Evolutionary conservation across 1,140 invertebrate species (phyloP).

Genomic region (Pemphigus obesinymphae): DNA sequence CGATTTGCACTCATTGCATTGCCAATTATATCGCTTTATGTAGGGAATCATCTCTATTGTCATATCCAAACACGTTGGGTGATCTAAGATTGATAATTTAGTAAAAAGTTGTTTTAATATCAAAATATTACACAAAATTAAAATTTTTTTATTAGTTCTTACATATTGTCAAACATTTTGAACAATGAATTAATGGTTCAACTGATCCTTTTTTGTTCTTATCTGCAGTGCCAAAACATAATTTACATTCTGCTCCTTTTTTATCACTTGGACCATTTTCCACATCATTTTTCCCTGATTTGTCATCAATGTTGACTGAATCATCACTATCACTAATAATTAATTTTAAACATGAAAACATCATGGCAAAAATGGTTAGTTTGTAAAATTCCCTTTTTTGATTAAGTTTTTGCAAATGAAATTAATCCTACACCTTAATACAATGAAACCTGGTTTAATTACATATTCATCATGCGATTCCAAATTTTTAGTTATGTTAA

Average conservation of each 20-base stretch:
- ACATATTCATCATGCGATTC: slow-evolving; percentile 5
- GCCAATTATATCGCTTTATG: slow-evolving; percentile 84
- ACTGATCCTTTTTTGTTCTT: slow-evolving; percentile 50
- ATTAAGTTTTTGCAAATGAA: background rate
- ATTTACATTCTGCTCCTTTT: slow-evolving; percentile 50
- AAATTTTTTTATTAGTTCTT: slow-evolving; percentile 48
- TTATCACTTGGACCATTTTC: slow-evolving; percentile 35
- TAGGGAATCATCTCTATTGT: slow-evolving; percentile 74
- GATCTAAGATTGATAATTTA: slow-evolving; percentile 52
- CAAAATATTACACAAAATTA: background rate
- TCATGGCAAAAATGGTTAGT: slow-evolving; percentile 6
- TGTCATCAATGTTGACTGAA: slow-evolving; percentile 7
- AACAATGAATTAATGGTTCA: slow-evolving; percentile 64
- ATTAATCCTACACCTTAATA: slow-evolving; percentile 20
- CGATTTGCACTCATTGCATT: slow-evolving; percentile 90
- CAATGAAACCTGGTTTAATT: background rate
- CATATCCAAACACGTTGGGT: slow-evolving; percentile 81
- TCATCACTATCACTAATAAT: slow-evolving; percentile 34
- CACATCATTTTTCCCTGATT: background rate
- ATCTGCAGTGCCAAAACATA: slow-evolving; percentile 51
- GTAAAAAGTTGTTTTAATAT: background rate
- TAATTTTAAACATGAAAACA: slow-evolving; percentile 8
- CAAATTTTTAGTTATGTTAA: slow-evolving; percentile 14
- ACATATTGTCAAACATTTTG: slow-evolving; percentile 68
- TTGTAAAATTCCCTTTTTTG: background rate